Evolutionary conservation across 2,797 vertebrate genomes (phyloP).

Genomic region (Otolemur crassicaudatus): DNA sequence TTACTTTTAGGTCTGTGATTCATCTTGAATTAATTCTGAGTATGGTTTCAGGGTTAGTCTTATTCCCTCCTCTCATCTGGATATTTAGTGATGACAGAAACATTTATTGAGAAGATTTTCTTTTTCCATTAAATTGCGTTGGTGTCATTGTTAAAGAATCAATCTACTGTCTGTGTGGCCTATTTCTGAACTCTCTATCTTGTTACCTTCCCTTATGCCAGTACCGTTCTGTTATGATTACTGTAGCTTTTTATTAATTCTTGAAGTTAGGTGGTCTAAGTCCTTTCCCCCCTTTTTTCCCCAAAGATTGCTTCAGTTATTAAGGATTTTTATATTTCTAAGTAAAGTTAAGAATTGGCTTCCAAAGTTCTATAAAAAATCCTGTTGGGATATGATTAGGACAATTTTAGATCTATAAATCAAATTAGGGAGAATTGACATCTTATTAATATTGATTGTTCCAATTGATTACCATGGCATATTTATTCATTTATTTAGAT

Average conservation of each 20-base stretch:
- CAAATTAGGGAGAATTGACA: background rate
- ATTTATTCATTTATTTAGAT: constrained; percentile 39
- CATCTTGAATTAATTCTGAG: constrained; percentile 47
- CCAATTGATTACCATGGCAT: background rate
- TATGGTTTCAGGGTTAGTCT: background rate
- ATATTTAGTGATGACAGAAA: constrained; percentile 5
- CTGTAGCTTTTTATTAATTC: constrained; percentile 15
- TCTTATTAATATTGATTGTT: constrained; percentile 34
- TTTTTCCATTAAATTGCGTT: background rate
- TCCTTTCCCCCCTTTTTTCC: background rate
- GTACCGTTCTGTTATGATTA: background rate
- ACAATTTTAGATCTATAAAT: background rate
- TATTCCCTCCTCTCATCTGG: background rate
- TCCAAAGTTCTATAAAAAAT: background rate
- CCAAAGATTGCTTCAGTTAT: background rate
- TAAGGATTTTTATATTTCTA: background rate
- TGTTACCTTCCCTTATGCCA: background rate
- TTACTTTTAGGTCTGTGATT: constrained; percentile 39
- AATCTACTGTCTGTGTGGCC: background rate
- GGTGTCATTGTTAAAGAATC: constrained; percentile 14
- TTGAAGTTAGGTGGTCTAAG: background rate
- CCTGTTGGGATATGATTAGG: background rate
- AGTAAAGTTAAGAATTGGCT: constrained; percentile 25
- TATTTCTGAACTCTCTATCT: constrained; percentile 22
- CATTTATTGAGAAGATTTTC: constrained; percentile 30